A percentile compares a stretch with the other conserved stretches of the same genome.
These are phyloP conservation scores for Hofmannophila pseudospretella DNA, from an alignment of 2,888 invertebrate species.

Conservation along the genomic window DNA sequence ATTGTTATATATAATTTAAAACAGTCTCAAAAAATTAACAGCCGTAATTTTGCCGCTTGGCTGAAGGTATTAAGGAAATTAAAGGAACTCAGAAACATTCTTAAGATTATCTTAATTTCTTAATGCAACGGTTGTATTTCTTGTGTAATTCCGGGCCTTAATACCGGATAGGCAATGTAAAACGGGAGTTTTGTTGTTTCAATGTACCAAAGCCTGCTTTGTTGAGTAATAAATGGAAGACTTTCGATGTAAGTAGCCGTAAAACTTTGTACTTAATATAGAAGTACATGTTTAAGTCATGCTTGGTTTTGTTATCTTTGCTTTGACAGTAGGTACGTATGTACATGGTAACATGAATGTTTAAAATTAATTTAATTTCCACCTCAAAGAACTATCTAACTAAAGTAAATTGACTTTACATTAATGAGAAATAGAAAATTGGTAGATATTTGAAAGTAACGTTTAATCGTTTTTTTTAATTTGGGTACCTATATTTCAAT, in stretches of 20 bases:
- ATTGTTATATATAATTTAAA: background rate
- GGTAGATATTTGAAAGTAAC: too few relatives aligned
- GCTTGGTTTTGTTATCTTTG: too few relatives aligned
- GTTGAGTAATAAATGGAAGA: conserved; percentile 2
- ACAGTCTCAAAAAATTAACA: conserved; percentile 2
- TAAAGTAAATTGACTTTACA: too few relatives aligned
- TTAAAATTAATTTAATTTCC: too few relatives aligned
- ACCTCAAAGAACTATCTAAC: too few relatives aligned
- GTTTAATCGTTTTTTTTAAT: too few relatives aligned
- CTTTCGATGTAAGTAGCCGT: background rate
- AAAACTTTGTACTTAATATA: too few relatives aligned
- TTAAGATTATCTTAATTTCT: conserved; percentile 9
- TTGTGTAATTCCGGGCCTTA: conserved; percentile 1
- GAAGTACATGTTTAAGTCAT: too few relatives aligned
- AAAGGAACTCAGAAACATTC: conserved; percentile 8
- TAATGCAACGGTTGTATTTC: conserved; percentile 8
- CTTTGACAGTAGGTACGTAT: too few relatives aligned
- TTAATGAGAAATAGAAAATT: too few relatives aligned
- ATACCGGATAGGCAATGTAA: conserved; percentile 7
- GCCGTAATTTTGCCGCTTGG: conserved; percentile 2
- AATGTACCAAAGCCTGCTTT: background rate
- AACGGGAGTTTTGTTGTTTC: conserved; percentile 4
- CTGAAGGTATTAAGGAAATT: conserved; percentile 7
- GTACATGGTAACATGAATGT: too few relatives aligned
- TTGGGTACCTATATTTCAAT: too few relatives aligned